phyloP scores from a whole-genome alignment of 2,888 invertebrate genomes.

The Reticulitermes lucifugus region DNA sequence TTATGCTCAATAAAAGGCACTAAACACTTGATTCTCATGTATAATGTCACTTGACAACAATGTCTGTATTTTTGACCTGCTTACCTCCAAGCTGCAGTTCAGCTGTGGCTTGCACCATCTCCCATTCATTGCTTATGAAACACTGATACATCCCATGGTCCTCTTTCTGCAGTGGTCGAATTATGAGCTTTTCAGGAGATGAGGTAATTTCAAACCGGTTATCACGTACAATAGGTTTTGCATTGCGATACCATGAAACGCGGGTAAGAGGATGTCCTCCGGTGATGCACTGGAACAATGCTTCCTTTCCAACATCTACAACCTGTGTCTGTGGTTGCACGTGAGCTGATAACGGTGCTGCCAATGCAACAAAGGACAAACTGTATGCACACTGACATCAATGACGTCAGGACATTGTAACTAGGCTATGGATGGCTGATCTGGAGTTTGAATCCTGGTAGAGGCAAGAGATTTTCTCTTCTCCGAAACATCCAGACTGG shows the following conservation, averaged over 20 bases:
- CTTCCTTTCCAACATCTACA: slow-evolving; percentile 86
- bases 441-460: too few relatives aligned
- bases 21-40: too few relatives aligned
- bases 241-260: slow-evolving; percentile 86
- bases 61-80: neutral
- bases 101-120: slow-evolving; percentile 62
- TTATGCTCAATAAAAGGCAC: neutral
- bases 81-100: slow-evolving; percentile 64
- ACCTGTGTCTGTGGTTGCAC: slow-evolving; percentile 82
- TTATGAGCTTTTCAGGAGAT: slow-evolving; percentile 54
- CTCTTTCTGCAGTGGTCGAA: slow-evolving; percentile 61
- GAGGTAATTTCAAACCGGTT: slow-evolving; percentile 70
- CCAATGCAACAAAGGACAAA: slow-evolving; percentile 56
- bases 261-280: slow-evolving; percentile 87
- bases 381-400: too few relatives aligned
- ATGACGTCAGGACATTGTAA: too few relatives aligned
- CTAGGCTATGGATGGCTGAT: too few relatives aligned
- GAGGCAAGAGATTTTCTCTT: too few relatives aligned
- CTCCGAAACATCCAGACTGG: too few relatives aligned
- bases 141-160: slow-evolving; percentile 70
- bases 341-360: slow-evolving; percentile 84
- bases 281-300: slow-evolving; percentile 88
- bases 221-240: slow-evolving; percentile 71
- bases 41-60: too few relatives aligned
- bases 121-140: slow-evolving; percentile 64